Evolutionary conservation across 2,797 vertebrate species (phyloP).

Genomic region (Rallus crepitans): DNA sequence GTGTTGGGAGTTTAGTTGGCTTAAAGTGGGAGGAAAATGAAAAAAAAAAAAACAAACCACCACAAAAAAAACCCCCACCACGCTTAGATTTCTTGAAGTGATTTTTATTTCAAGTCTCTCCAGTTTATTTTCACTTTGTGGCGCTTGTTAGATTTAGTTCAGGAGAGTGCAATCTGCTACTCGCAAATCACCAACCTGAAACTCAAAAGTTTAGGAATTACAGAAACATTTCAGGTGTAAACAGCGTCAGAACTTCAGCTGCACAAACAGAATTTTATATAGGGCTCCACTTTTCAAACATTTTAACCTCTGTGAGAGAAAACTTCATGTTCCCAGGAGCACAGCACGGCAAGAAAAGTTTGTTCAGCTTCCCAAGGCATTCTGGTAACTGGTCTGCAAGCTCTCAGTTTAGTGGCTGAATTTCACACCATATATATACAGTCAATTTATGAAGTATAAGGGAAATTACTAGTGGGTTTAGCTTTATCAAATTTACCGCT

Average conservation of each 20-base stretch:
- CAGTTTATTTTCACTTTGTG: conserved; percentile 73
- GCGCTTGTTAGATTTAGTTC: conserved; percentile 73
- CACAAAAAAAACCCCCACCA: not conserved
- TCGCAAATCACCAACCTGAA: conserved; percentile 67
- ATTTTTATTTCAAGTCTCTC: conserved; percentile 72
- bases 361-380: conserved; percentile 25
- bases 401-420: not conserved
- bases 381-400: not conserved
- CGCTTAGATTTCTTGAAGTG: conserved; percentile 73
- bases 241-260: not conserved
- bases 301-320: not conserved
- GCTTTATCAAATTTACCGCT: not conserved
- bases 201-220: conserved; percentile 58
- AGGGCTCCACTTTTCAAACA: not conserved
- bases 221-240: conserved; percentile 61
- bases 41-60: not conserved
- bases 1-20: conserved; percentile 79
- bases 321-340: conserved; percentile 9
- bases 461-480: not conserved
- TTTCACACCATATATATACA: not conserved
- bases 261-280: conserved; percentile 34
- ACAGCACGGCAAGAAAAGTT: not conserved
- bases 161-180: conserved; percentile 72
- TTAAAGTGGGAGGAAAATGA: conserved; percentile 42
- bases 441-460: not conserved